Evolutionary conservation across 2,113 vertebrate species (phyloP).

Genomic region (Antechinus stuartii): DNA sequence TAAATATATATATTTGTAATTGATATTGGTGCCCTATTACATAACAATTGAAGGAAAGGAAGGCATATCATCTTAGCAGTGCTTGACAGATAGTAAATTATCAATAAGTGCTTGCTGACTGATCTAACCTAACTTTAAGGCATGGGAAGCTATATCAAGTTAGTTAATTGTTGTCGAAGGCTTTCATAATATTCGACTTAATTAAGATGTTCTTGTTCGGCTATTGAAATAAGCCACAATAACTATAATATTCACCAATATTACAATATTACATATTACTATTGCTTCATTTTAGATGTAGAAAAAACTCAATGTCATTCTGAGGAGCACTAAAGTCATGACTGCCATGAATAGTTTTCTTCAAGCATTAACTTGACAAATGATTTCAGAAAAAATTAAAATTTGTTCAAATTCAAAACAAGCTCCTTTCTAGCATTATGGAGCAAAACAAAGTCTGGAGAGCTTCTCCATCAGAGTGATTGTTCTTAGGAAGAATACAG

Average conservation of each 20-base stretch:
- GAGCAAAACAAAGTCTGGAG: not conserved
- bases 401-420: not conserved
- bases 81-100: not conserved
- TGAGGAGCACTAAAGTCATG: not conserved
- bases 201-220: not conserved
- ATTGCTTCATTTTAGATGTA: not conserved
- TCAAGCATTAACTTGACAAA: not conserved
- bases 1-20: not conserved
- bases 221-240: not conserved
- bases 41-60: not conserved
- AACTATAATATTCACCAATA: not conserved
- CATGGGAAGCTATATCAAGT: not conserved
- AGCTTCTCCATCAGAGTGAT: slow-evolving; percentile 11
- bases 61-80: not conserved
- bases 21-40: not conserved
- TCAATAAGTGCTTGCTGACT: not conserved
- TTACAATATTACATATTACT: not conserved
- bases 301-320: not conserved
- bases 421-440: not conserved
- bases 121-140: not conserved
- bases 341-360: not conserved
- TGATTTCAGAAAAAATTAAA: not conserved
- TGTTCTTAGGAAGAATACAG: slow-evolving; percentile 31
- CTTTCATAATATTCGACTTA: not conserved
- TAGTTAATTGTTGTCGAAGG: not conserved